These are phyloP conservation scores for Oncorhynchus kisutch DNA, from an alignment of 2,113 vertebrate genomes.

Conservation along the genomic window DNA sequence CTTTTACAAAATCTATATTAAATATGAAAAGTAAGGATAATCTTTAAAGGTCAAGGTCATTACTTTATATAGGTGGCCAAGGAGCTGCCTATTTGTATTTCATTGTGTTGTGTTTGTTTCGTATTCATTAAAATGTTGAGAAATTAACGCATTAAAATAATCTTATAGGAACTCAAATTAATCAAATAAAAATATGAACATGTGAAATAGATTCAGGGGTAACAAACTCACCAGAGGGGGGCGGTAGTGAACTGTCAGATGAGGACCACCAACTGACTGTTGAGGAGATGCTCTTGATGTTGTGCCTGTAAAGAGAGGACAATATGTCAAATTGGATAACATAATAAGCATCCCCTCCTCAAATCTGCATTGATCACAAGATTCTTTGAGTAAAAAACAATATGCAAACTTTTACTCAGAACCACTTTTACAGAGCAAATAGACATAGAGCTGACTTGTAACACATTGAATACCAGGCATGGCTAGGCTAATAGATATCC, in stretches of 20 bases:
- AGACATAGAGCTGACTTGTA: too few relatives aligned
- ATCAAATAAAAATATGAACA: not conserved
- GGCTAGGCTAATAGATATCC: too few relatives aligned
- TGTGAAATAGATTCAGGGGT: not conserved
- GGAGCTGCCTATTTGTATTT: not conserved
- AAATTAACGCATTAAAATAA: not conserved
- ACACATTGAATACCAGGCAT: too few relatives aligned
- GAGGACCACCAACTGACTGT: conserved; percentile 52
- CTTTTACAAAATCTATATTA: too few relatives aligned
- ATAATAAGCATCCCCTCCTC: too few relatives aligned
- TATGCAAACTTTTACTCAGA: too few relatives aligned
- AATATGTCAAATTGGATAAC: not conserved
- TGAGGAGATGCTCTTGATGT: conserved; percentile 62
- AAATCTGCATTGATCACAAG: too few relatives aligned
- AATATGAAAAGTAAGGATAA: too few relatives aligned
- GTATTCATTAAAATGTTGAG: not conserved
- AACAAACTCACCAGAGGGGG: conserved; percentile 61
- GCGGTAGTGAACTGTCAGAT: conserved; percentile 67
- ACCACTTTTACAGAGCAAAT: too few relatives aligned
- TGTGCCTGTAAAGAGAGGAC: conserved; percentile 34
- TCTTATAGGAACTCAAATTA: not conserved
- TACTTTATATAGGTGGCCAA: too few relatives aligned
- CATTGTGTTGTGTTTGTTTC: not conserved
- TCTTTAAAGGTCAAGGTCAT: too few relatives aligned
- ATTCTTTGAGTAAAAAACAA: too few relatives aligned